These are phyloP conservation scores for Gallinago jamesoni DNA, from an alignment of 2,113 vertebrate genomes.

Conservation along the genomic window DNA sequence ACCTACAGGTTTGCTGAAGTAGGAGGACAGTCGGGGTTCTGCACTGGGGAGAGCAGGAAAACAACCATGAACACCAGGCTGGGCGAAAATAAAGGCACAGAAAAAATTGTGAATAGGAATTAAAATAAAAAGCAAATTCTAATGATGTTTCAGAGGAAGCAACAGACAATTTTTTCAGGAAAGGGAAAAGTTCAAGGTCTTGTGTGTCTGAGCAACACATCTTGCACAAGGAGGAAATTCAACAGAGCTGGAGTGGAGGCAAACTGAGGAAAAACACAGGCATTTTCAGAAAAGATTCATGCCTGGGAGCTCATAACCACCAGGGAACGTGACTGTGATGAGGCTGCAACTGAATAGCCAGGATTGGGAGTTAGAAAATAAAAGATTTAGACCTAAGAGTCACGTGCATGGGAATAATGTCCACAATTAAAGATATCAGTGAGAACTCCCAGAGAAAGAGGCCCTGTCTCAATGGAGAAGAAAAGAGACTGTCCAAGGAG, in stretches of 20 bases:
- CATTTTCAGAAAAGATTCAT: neutral
- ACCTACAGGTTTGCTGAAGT: neutral
- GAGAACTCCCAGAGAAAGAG: conserved; percentile 46
- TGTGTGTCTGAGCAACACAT: neutral
- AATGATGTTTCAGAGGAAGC: neutral
- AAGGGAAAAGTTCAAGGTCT: neutral
- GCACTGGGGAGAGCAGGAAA: neutral
- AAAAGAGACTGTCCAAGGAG: conserved; percentile 51
- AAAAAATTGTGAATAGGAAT: neutral
- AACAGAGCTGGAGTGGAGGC: neutral
- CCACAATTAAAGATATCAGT: conserved; percentile 52
- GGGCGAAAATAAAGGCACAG: neutral
- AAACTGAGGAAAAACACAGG: neutral
- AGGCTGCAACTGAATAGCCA: neutral
- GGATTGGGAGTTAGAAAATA: neutral
- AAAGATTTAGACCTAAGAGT: conserved; percentile 8
- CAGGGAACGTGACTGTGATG: neutral
- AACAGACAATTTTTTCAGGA: neutral
- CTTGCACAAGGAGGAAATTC: neutral
- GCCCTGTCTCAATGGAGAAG: conserved; percentile 28
- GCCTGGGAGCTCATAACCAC: neutral
- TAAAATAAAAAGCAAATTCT: neutral
- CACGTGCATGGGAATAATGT: conserved; percentile 24
- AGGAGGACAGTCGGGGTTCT: neutral
- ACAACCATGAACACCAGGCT: neutral